A percentile compares a stretch with the other conserved stretches of the same genome.
These are phyloP conservation scores for Leptopilina myrica DNA, from an alignment of 2,888 invertebrate species.

Conservation along the genomic window DNA sequence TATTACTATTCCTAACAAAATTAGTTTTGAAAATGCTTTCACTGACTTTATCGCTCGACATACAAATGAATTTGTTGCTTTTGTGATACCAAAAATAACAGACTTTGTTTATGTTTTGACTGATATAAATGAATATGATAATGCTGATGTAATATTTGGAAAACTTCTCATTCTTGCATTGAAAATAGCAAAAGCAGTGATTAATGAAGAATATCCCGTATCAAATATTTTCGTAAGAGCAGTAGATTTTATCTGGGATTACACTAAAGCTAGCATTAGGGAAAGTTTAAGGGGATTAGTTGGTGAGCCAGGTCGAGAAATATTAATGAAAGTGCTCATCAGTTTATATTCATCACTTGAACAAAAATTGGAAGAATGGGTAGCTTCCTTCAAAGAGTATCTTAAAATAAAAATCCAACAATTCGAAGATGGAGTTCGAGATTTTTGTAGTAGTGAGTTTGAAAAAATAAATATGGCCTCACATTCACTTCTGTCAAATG, in stretches of 20 bases:
- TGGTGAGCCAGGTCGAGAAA: not conserved
- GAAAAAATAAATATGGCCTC: not conserved
- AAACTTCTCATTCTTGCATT: slow-evolving; percentile 48
- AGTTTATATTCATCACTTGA: not conserved
- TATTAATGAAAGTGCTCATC: slow-evolving; percentile 16
- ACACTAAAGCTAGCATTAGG: slow-evolving; percentile 1
- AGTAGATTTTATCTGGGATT: slow-evolving; percentile 25
- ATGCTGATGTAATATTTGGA: slow-evolving; percentile 47
- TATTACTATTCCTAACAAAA: not conserved
- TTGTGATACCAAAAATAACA: slow-evolving; percentile 20
- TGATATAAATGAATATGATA: slow-evolving; percentile 42
- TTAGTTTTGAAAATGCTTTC: slow-evolving; percentile 38
- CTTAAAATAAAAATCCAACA: slow-evolving; percentile 9
- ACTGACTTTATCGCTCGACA: slow-evolving; percentile 47
- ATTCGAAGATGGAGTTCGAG: not conserved
- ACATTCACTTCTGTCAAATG: not conserved
- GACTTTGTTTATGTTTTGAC: slow-evolving; percentile 43
- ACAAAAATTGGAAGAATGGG: slow-evolving; percentile 30
- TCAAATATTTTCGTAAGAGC: slow-evolving; percentile 8
- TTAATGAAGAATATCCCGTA: slow-evolving; percentile 1
- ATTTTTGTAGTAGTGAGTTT: not conserved
- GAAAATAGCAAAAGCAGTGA: slow-evolving; percentile 36
- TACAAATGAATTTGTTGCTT: slow-evolving; percentile 29
- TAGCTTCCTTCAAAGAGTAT: slow-evolving; percentile 21
- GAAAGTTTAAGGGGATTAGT: not conserved